Evolutionary conservation across 2,113 vertebrate species (phyloP).

Genomic region (Burhinus bistriatus): DNA sequence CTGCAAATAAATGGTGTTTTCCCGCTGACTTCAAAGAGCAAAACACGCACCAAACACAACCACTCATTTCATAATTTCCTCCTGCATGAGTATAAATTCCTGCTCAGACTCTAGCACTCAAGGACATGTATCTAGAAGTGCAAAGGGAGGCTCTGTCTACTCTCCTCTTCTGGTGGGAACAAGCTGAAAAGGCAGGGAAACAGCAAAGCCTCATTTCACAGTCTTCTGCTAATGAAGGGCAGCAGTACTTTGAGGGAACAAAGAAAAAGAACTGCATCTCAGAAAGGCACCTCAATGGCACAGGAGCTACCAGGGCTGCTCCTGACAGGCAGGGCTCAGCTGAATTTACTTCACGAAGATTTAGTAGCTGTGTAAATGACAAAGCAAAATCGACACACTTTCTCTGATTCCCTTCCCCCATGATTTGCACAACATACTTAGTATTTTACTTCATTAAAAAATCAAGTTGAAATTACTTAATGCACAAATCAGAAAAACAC

Average conservation of each 20-base stretch:
- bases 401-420: background rate
- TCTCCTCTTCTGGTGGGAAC: background rate
- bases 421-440: background rate
- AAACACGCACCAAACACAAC: background rate
- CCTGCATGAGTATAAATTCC: background rate
- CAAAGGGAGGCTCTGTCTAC: background rate
- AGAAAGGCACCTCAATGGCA: background rate
- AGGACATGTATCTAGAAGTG: background rate
- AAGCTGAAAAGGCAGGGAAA: background rate
- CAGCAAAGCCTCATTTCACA: background rate
- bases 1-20: background rate
- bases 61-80: background rate
- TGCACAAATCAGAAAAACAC: background rate
- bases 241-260: background rate
- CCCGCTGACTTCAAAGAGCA: background rate
- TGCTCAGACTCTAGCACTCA: background rate
- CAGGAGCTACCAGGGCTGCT: background rate
- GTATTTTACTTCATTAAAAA: conserved; percentile 11
- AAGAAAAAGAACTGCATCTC: background rate
- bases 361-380: background rate
- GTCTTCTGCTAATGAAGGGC: background rate
- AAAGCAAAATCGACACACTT: background rate
- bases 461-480: background rate
- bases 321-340: background rate
- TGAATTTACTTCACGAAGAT: background rate